Percentiles rank a stretch among this genome's conserved stretches.
phyloP scores from a whole-genome alignment of 1,140 invertebrate species.

The Vanessa atalanta region DNA sequence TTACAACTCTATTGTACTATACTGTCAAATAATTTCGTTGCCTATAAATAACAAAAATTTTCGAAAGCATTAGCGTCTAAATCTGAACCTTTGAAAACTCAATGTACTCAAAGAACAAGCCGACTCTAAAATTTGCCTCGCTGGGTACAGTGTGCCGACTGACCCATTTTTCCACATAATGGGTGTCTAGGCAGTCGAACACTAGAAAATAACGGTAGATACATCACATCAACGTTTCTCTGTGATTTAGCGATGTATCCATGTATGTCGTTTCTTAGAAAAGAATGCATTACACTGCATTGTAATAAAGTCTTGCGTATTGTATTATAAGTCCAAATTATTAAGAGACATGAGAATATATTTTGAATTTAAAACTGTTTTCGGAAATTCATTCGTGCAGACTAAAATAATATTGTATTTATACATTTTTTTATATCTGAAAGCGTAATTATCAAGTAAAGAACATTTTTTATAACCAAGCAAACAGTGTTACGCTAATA shows the following conservation, averaged over 20 bases:
- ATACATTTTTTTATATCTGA: no score
- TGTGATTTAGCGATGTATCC: background rate
- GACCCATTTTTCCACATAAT: conserved; percentile 40
- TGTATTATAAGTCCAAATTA: no score
- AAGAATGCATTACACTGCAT: background rate
- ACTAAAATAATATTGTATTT: no score
- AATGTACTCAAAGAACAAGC: conserved; percentile 26
- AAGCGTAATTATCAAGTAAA: no score
- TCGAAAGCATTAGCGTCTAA: background rate
- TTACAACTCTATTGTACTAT: background rate
- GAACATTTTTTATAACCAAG: no score
- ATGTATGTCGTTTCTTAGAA: background rate
- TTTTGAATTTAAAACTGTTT: no score
- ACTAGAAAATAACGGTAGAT: conserved; percentile 33
- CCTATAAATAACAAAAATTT: background rate
- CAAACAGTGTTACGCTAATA: no score
- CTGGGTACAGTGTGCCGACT: conserved; percentile 28
- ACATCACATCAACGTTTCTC: conserved; percentile 16
- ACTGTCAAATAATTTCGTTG: background rate
- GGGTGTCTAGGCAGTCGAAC: conserved; percentile 30
- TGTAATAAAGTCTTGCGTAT: no score
- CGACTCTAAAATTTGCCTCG: conserved; percentile 37
- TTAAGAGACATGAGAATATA: no score
- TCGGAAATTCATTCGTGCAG: no score
- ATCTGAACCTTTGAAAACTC: conserved; percentile 14